Conservation (phyloP, 2,797 vertebrate species). For the Allobates femoralis region DNA sequence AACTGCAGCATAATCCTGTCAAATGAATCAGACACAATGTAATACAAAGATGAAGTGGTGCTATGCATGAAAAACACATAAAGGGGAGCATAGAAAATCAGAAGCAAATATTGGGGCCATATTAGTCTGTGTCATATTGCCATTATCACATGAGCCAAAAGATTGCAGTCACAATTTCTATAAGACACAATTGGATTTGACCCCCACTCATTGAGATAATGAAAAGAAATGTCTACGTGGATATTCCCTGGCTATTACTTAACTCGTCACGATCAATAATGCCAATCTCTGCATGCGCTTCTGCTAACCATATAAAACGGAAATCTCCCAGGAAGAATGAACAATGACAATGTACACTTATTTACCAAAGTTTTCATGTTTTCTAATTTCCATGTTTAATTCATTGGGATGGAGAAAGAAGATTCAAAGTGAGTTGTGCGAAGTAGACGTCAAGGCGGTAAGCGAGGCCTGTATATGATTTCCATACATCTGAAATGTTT, state of each 20-base stretch:
- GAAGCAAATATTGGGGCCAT: background rate
- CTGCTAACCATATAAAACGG: slow-evolving; percentile 14
- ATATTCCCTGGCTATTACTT: slow-evolving; percentile 10
- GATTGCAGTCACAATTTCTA: background rate
- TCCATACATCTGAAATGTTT: slow-evolving; percentile 4
- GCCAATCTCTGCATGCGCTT: background rate
- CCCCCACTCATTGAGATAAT: background rate
- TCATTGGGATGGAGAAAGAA: background rate
- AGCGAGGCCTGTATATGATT: background rate
- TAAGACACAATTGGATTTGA: background rate
- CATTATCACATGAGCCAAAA: background rate
- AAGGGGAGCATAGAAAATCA: background rate
- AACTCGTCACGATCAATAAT: slow-evolving; percentile 12
- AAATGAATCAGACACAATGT: no score
- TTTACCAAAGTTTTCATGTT: background rate
- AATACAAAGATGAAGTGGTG: background rate
- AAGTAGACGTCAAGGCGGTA: background rate
- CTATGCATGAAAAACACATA: background rate
- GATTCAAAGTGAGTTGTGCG: background rate
- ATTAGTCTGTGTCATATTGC: background rate
- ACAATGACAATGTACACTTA: background rate
- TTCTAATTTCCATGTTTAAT: background rate
- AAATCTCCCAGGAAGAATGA: slow-evolving; percentile 8
- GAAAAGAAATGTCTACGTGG: background rate
- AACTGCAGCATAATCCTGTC: no score